A percentile compares a stretch with the other conserved stretches of the same genome.
phyloP scores from a whole-genome alignment of 2,113 vertebrate genomes.

The Trematomus loennbergii region DNA sequence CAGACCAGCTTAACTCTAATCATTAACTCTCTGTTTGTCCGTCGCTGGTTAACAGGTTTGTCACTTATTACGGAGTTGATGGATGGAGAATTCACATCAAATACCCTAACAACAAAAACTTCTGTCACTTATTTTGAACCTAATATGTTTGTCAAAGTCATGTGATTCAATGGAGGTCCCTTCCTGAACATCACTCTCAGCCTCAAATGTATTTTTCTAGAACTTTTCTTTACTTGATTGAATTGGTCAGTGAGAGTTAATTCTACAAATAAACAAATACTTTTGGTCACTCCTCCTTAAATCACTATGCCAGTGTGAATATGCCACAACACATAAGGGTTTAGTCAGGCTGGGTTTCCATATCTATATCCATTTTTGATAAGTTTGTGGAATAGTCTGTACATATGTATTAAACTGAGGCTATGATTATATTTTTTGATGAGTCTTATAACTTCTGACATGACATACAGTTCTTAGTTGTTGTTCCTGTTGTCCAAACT shows the following conservation, averaged over 20 bases:
- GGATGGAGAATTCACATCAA: not conserved
- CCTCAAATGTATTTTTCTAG: not conserved
- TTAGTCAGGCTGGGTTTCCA: not conserved
- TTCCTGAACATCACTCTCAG: not conserved
- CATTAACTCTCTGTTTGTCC: slow-evolving; percentile 48
- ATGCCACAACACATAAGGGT: not conserved
- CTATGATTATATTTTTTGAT: not conserved
- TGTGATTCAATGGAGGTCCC: not conserved
- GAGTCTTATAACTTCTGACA: not conserved
- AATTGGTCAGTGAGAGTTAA: not conserved
- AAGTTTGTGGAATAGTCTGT: not conserved
- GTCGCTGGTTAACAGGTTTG: slow-evolving; percentile 41
- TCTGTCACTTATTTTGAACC: not conserved
- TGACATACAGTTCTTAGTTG: not conserved
- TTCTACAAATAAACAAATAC: not conserved
- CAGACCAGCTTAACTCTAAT: slow-evolving; percentile 22
- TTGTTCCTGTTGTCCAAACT: not conserved
- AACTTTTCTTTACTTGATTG: not conserved
- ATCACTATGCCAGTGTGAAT: not conserved
- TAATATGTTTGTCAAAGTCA: not conserved
- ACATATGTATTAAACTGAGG: not conserved
- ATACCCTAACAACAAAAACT: not conserved
- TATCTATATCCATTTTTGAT: not conserved
- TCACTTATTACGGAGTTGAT: slow-evolving; percentile 27
- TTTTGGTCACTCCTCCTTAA: not conserved